These are phyloP conservation scores for Stenichneumon culpator DNA, from an alignment of 2,888 invertebrate genomes.

Conservation along the genomic window DNA sequence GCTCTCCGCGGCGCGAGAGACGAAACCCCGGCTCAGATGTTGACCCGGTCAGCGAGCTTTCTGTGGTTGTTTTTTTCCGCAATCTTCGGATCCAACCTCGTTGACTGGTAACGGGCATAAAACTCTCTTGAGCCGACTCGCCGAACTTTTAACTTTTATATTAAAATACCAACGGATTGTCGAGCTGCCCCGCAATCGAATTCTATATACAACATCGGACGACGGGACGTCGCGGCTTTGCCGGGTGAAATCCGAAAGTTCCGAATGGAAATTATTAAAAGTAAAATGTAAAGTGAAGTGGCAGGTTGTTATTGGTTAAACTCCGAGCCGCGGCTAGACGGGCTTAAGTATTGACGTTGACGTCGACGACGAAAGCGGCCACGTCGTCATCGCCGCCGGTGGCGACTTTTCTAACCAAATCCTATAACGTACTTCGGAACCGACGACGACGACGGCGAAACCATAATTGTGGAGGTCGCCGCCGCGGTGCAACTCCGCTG, in stretches of 20 bases:
- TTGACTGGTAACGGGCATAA: not conserved
- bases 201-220: not conserved
- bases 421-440: conserved; percentile 13
- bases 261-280: conserved; percentile 3
- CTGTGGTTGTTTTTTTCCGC: not conserved
- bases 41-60: conserved; percentile 11
- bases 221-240: not conserved
- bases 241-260: not conserved
- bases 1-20: not conserved
- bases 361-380: not conserved
- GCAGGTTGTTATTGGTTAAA: conserved; percentile 13
- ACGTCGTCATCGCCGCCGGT: not conserved
- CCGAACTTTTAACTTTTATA: not conserved
- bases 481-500: not conserved
- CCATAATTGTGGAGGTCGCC: conserved; percentile 48
- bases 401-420: conserved; percentile 4
- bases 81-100: not conserved
- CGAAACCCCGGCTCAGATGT: not conserved
- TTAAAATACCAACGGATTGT: not conserved
- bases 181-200: not conserved
- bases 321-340: not conserved
- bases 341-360: not conserved
- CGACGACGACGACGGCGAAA: not conserved
- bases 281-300: not conserved
- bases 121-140: not conserved